Evolutionary conservation across 2,113 vertebrate species (phyloP), one percentile per base, ranked within the genome.

Genomic region (Chunga burmeisteri): DNA sequence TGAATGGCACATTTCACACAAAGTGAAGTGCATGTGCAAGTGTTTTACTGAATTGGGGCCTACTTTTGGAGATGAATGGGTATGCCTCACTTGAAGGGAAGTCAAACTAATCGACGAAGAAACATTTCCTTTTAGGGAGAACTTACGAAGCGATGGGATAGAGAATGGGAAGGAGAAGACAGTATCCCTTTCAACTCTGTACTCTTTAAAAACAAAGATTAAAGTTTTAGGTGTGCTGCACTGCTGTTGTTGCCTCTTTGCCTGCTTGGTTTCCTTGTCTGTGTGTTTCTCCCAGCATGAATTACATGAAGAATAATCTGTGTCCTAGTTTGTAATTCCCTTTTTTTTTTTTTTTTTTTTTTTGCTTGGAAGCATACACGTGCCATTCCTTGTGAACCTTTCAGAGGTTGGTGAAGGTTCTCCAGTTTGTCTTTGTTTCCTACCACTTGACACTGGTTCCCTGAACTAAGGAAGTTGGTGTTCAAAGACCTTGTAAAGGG

Each of bases 171-270:
- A 68, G 30, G 49, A 93, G 75, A 72, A 93, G 29, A 13, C 81
- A 74, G 61, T 34, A 32, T 81, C 32, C n/a, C 62, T 93, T 85
- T 84, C 23, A 81, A 81, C 86, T 88, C 80, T 96, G 95, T 96
- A 91, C 34, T 91, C 77, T 83, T 52, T 20, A 47, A 88, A 88
- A 93, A 36, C 46, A 65, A 88, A 74, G 62, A 97, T 96, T 97
- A 95, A 96, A 97, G 55, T 91, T 94, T 47, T 68, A 92, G 80
- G 92, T 6, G 34, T 95, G 80, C 65, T 93, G 77, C 52, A 71
- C n/a, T 82, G 58, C 73, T 88, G 34, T 25, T 53, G 42, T 92
- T 94, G 84, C 67, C 59, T 96, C 50, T 90, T 94, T 93, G 61
- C 80, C 56, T 92, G 44, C 61, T 88, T 92, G 44, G 17, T 89